Evolutionary conservation across 2,888 invertebrate species (phyloP), one percentile per base, ranked within the genome.

Genomic region (Epirrita christyi): DNA sequence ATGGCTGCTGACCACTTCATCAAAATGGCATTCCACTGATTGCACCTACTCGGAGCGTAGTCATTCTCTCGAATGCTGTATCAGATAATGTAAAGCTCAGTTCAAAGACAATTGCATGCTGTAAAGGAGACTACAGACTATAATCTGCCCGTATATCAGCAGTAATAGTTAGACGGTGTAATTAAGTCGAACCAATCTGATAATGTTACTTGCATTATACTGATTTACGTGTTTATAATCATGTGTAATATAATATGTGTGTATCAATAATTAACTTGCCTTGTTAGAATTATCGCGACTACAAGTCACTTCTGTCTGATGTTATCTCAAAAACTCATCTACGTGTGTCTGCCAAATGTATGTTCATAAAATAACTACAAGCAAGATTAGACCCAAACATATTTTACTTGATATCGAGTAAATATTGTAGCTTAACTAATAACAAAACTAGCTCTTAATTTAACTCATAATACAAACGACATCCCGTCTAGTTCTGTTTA

Each of bases 151-250:
- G 75, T 86, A 85, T 80, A 83, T 86, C 80, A 82, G 63, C 67
- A 60, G 74, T 86, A 85, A 85, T 85, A 81, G 85, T 77, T 75
- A 78, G 76, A 76, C 71, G 66, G 69, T 73, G 76, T 85, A 83
- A 86, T 86, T 80, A 81, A 87, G 79, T 81, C 71, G 66, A 72
- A 73, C 74, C 80, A 79, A 86, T 84, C 77, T 76, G 75, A 82
- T 81, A 21, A 21, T 21, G 77, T 68, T 61, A 71, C 66, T 73
- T 67, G 73, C 73, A 76, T 78, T 81, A 76, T 58, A 68, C 67
- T 78, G 79, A 83, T 79, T 81, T 79, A 83, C 55, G 58, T 56
- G 55, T 66, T 67, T 44, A 53, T 48, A 53, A 52, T 65, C 6
- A 61, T 62, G 37, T 34, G 29, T 38, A 44, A n/a, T n/a, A n/a